Evolutionary conservation across 2,797 vertebrate species (phyloP), one percentile per base, ranked within the genome.

Genomic region (Smutsia gigantea): DNA sequence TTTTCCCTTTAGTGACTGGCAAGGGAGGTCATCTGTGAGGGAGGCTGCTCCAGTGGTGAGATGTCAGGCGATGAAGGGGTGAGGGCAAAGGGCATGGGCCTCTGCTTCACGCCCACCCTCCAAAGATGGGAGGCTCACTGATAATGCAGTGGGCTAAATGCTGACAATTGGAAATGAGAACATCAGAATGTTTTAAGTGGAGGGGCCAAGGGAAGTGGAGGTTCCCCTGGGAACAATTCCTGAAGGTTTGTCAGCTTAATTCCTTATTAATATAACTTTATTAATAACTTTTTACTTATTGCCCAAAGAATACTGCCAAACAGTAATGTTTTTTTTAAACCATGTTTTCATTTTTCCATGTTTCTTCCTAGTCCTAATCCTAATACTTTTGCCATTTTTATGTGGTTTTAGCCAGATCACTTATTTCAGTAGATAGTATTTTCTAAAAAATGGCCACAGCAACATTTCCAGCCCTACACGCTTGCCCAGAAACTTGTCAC

Each of bases 221-320:
- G 18, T 69, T 61, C 37, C 55, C 66, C 11, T 19, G 23, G 53
- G 9, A 55, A 7, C 17, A 34, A 31, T 49, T 77, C 53, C 72
- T 2, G 7, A 94, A 71, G 55, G 2, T 25, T 72, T 46, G 46
- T 46, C 74, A 61, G 42, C 11, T 6, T 94, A 29, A 66, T 49
- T 92, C 17, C 55, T 69, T 63, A 17, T 59, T 63, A 31, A 55
- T 18, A 31, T 49, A 79, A 57, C 37, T 81, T 64, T 53, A 66
- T 42, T 51, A 53, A 84, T 69, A 68, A 10, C 31, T 72, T 46
- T 63, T 74, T 79, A 84, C 23, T 42, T 66, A 42, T 49, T 55
- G 31, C 34, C 18, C 46, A 87, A 42, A 90, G 29, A n/a, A 87
- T 25, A 93, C 34, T 17, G 21, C 64, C 68, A 84, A 63, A 87